phyloP scores from a whole-genome alignment of 2,113 vertebrate genomes.

The Alligator sinensis region DNA sequence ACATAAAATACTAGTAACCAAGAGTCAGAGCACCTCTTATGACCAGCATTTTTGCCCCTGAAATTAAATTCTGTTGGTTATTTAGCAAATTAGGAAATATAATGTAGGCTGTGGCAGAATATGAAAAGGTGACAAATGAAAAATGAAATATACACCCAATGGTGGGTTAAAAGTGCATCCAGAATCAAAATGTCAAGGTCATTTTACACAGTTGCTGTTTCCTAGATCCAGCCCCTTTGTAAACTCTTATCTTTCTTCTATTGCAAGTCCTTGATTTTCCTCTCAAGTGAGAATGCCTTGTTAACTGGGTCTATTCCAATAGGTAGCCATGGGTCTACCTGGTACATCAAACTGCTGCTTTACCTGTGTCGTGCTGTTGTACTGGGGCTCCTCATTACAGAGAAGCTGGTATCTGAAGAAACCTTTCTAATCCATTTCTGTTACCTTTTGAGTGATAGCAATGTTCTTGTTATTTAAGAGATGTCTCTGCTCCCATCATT shows the following conservation, averaged over 20 bases:
- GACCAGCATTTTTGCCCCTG: background rate
- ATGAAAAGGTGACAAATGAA: background rate
- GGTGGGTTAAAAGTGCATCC: background rate
- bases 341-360: background rate
- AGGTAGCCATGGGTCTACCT: background rate
- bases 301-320: background rate
- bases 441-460: background rate
- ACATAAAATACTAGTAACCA: slow-evolving; percentile 1
- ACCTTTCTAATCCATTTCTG: background rate
- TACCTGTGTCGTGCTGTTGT: background rate
- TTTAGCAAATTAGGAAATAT: background rate
- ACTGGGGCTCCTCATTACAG: background rate
- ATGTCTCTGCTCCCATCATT: background rate
- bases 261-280: background rate
- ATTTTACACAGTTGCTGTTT: background rate
- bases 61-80: slow-evolving; percentile 15
- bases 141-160: background rate
- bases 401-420: background rate
- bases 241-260: background rate
- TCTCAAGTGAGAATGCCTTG: background rate
- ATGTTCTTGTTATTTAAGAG: background rate
- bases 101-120: background rate
- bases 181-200: background rate
- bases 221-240: background rate
- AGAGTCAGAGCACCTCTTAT: background rate